Evolutionary conservation across 92 coral and sea anemone genomes (phyloP), one percentile per base, ranked within the genome.

Genomic region (Porites divaricata): DNA sequence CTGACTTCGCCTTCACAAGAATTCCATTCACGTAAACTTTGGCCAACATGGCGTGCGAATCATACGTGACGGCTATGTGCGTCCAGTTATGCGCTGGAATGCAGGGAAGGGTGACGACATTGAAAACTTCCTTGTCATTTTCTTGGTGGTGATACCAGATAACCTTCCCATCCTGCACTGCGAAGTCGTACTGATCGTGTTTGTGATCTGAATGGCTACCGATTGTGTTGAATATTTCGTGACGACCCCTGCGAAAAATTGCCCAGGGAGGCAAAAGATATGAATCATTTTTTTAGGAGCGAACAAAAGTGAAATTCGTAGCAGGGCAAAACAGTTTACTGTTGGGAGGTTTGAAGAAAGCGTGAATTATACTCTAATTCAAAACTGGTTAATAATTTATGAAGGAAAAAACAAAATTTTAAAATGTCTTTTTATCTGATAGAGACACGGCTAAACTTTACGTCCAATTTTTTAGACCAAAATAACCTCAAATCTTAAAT

Each of bases 71-170:
- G 24, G 86, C 85, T 65, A 97, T 83, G 88, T 97, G 98, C 2
- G 95, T 95, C 99, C 99, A 97, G 65, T 80, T 72, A 50, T 95
- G 89, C 74, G 99, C 99, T 23, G 99, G 99, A 58, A 97, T 92
- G 80, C 86, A 89, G 80, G 99, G 98, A 75, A 95, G 90, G 16
- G 99, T 97, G 68, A 88, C 78, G 20, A 97, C 62, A 54, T 90
- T 91, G 80, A 97, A 97, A 16, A 97, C 87, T 81, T 89, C 91
- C 80, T 93, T 95, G 85, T 91, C 98, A 65, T 93, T 93, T 88
- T 93, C 96, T 81, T 97, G 98, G 90, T 97, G 98, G 79, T 97
- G 99, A 70, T 90, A 95, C 98, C 99, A 97, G 22, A 93, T 89
- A 2, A 97, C 95, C 78, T 91, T 94, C 24, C 99, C 99, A 73